Percentiles rank a stretch among this genome's conserved stretches.
Conservation (phyloP, 2,888 invertebrate species). For the Xylota segnis region DNA sequence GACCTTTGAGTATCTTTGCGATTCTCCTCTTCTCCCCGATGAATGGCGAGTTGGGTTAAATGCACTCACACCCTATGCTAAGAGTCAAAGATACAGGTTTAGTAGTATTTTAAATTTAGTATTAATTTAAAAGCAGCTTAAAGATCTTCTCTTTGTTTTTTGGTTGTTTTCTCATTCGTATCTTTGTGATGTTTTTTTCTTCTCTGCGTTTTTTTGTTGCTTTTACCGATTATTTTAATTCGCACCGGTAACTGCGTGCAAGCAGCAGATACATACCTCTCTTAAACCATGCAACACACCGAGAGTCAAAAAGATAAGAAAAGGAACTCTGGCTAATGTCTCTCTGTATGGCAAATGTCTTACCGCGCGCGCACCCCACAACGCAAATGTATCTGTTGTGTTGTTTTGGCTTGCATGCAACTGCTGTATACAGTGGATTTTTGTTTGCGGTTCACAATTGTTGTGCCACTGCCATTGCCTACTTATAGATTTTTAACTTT, state of each 20-base stretch:
- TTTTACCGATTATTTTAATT: slow-evolving; percentile 73
- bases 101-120: slow-evolving; percentile 73
- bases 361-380: slow-evolving; percentile 39
- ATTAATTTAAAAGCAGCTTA: slow-evolving; percentile 72
- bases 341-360: slow-evolving; percentile 56
- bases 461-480: slow-evolving; percentile 76
- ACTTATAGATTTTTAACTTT: slow-evolving; percentile 71
- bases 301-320: slow-evolving; percentile 63
- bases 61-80: slow-evolving; percentile 53
- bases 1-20: slow-evolving; percentile 63
- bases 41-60: slow-evolving; percentile 32
- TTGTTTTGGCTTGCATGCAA: slow-evolving; percentile 70
- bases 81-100: slow-evolving; percentile 63
- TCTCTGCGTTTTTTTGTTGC: slow-evolving; percentile 40
- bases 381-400: slow-evolving; percentile 49
- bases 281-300: slow-evolving; percentile 60
- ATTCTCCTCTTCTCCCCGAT: slow-evolving; percentile 20
- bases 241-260: slow-evolving; percentile 76
- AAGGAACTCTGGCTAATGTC: slow-evolving; percentile 67
- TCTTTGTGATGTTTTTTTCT: slow-evolving; percentile 10
- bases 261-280: slow-evolving; percentile 53
- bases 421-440: slow-evolving; percentile 58
- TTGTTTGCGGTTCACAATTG: slow-evolving; percentile 72
- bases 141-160: slow-evolving; percentile 20
- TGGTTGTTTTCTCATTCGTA: slow-evolving; percentile 1